phyloP scores from a whole-genome alignment of 1,140 invertebrate genomes.

The Bactericera cockerelli region DNA sequence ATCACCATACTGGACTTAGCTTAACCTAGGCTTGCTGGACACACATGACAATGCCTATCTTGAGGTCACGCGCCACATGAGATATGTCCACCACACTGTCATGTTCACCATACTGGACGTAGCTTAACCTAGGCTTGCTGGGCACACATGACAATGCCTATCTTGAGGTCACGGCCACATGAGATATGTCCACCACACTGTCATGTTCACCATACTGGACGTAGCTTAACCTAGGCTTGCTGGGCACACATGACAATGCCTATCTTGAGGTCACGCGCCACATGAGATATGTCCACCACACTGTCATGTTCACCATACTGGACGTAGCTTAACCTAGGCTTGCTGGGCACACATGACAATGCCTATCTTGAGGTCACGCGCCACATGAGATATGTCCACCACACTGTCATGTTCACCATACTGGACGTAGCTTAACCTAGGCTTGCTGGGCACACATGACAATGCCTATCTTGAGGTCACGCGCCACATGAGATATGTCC shows the following conservation, averaged over 20 bases:
- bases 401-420: constrained; percentile 85
- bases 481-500: constrained; percentile 52
- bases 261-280: constrained; percentile 25
- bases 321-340: too few species aligned
- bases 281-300: constrained; percentile 62
- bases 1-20: too few species aligned
- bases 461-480: constrained; percentile 15
- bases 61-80: constrained; percentile 32
- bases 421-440: too few species aligned
- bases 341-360: constrained; percentile 1
- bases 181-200: too few species aligned
- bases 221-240: too few species aligned
- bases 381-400: constrained; percentile 56
- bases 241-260: constrained; percentile 1
- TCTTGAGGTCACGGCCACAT: constrained; percentile 30
- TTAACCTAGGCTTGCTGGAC: constrained; percentile 1
- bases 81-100: too few species aligned
- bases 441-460: constrained; percentile 1
- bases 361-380: constrained; percentile 16
- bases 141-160: constrained; percentile 2
- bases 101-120: too few species aligned
- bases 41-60: constrained; percentile 13
- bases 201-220: too few species aligned
- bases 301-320: constrained; percentile 86
- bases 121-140: constrained; percentile 5